Conservation (phyloP, 2,113 vertebrate species). For the Cyphomyrus plagiostoma region DNA sequence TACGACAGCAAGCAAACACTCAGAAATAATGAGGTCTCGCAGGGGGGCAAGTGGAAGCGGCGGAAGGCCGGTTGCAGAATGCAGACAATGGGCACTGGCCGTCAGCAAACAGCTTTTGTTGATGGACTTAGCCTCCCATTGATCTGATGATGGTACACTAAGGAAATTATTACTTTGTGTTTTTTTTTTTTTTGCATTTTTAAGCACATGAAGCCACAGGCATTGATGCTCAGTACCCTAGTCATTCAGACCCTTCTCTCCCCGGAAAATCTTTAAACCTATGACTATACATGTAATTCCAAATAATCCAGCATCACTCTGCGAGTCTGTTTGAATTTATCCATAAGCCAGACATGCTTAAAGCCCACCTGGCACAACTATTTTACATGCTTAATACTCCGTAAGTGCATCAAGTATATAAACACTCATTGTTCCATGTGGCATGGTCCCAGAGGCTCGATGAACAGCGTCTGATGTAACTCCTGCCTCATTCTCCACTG, state of each 20-base stretch:
- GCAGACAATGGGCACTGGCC: conserved; percentile 67
- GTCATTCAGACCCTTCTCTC: not conserved
- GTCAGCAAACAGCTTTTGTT: conserved; percentile 64
- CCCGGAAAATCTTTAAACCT: not conserved
- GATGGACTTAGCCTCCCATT: conserved; percentile 63
- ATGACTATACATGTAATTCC: not conserved
- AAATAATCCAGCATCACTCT: not conserved
- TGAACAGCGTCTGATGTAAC: not conserved
- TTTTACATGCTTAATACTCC: not conserved
- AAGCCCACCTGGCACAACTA: not conserved
- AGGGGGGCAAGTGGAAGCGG: conserved; percentile 44
- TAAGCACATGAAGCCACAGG: conserved; percentile 43
- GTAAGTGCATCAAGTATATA: not conserved
- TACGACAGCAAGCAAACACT: conserved; percentile 63
- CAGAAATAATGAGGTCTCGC: conserved; percentile 65
- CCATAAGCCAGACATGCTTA: not conserved
- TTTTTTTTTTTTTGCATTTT: conserved; percentile 47
- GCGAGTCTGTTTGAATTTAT: not conserved
- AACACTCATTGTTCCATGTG: not conserved
- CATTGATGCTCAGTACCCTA: conserved; percentile 24
- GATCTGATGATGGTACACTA: conserved; percentile 57
- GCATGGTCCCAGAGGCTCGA: not conserved
- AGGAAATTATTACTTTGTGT: conserved; percentile 40
- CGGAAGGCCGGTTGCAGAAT: conserved; percentile 33
- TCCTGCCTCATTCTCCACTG: not conserved